Evolutionary conservation across 2,888 invertebrate genomes (phyloP).

Genomic region (Anthophora plumipes): DNA sequence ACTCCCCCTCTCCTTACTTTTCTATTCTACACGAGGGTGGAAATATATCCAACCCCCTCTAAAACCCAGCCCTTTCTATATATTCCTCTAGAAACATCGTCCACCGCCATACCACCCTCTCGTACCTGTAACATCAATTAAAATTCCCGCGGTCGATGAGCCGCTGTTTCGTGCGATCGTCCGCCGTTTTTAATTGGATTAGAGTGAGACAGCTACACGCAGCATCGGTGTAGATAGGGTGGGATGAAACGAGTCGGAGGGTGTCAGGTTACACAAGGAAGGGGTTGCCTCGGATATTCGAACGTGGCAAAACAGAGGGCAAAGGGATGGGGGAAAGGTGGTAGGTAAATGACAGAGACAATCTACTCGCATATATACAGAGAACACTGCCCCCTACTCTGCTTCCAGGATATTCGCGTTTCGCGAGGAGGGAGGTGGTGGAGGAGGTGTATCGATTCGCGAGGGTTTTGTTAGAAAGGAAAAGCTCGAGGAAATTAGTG

Average conservation of each 20-base stretch:
- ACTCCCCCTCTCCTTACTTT: background rate
- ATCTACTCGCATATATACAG: slow-evolving; percentile 37
- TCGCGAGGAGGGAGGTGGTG: background rate
- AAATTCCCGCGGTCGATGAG: slow-evolving; percentile 82
- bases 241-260: slow-evolving; percentile 60
- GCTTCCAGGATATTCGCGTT: slow-evolving; percentile 20
- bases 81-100: slow-evolving; percentile 15
- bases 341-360: slow-evolving; percentile 71
- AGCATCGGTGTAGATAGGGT: slow-evolving; percentile 48
- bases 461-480: slow-evolving; percentile 45
- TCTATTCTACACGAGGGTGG: background rate
- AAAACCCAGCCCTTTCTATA: slow-evolving; percentile 14
- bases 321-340: slow-evolving; percentile 36
- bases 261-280: slow-evolving; percentile 73
- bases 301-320: slow-evolving; percentile 31
- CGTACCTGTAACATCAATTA: slow-evolving; percentile 82
- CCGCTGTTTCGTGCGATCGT: slow-evolving; percentile 80
- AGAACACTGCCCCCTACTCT: slow-evolving; percentile 19
- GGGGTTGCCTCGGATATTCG: slow-evolving; percentile 70
- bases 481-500: slow-evolving; percentile 55
- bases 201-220: slow-evolving; percentile 76
- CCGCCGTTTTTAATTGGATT: slow-evolving; percentile 83
- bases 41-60: slow-evolving; percentile 11
- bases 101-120: slow-evolving; percentile 54
- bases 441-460: slow-evolving; percentile 55